Evolutionary conservation across 2,888 invertebrate genomes (phyloP), one percentile per base, ranked within the genome.

Genomic region (Catonia carolina): DNA sequence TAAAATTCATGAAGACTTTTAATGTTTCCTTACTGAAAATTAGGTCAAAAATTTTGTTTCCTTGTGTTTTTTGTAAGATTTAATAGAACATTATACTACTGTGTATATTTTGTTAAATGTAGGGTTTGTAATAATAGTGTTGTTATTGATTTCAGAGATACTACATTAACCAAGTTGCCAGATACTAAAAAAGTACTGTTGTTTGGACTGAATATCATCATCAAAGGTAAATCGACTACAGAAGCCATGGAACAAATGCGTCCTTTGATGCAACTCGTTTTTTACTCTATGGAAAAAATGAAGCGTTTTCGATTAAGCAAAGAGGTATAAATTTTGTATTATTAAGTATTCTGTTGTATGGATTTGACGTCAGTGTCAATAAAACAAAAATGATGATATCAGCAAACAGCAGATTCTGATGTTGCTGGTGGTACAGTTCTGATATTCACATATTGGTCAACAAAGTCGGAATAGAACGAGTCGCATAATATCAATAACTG

Each of bases 231-330:
- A 64, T 75, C 83, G 53, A 83, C 82, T 63, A 79, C 83, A 45
- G 76, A 75, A 51, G 85, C 84, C 48, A 85, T 88, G 69, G 86
- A 85, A 62, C 82, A 83, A 67, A 79, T 89, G 69, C 81, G 86
- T 62, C 91, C 91, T 8, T 75, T 97, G 64, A 77, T 97, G 71
- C 83, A 85, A 67, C 81, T 98, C 65, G 86, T 95, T 23, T 92
- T 99, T 76, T 89, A 98, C 73, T 81, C 89, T 64, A 79, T 98
- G 68, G 98, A 99, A 72, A 94, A 92, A 74, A 79, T 97, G 64
- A 88, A 89, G 70, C 78, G 90, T 59, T 84, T 89, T 63, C 80
- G 87, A 68, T 82, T 97, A 55, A 87, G 89, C 62, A 93, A 91
- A 74, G 97, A 97, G 86, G 93, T 91, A 70, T 66, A 68, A 62